These are phyloP conservation scores for Arctocebus calabarensis DNA, from an alignment of 2,797 vertebrate genomes.

Conservation along the genomic window DNA sequence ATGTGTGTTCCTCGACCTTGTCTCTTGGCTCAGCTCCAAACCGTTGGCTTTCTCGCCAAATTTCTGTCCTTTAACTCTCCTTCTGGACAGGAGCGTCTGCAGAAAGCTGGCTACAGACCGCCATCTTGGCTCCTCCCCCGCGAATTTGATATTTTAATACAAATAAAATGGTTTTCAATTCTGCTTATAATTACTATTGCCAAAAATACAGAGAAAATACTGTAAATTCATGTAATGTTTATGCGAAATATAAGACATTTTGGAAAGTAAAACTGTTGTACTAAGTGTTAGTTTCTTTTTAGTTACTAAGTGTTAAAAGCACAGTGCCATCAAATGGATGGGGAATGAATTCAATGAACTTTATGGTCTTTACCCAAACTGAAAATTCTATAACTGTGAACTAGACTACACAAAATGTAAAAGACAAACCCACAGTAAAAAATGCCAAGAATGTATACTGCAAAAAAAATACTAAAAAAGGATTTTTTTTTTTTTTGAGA, in stretches of 20 bases:
- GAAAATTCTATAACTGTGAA: slow-evolving; percentile 16
- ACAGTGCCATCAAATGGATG: not conserved
- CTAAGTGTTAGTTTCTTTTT: not conserved
- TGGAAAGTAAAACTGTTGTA: slow-evolving; percentile 9
- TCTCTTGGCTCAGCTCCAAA: too few relatives aligned
- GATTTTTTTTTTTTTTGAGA: too few relatives aligned
- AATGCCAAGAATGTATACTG: not conserved
- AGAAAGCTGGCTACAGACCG: too few relatives aligned
- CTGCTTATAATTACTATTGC: not conserved
- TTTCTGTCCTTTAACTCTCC: too few relatives aligned
- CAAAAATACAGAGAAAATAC: not conserved
- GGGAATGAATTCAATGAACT: slow-evolving; percentile 42
- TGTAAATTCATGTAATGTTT: not conserved
- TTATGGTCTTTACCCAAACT: slow-evolving; percentile 9
- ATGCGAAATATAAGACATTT: slow-evolving; percentile 47
- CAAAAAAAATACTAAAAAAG: slow-evolving; percentile 43
- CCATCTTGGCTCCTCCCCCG: too few relatives aligned
- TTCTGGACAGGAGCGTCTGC: too few relatives aligned
- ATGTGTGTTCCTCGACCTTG: too few relatives aligned
- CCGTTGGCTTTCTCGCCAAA: too few relatives aligned
- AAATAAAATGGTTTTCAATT: slow-evolving; percentile 32
- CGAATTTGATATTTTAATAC: not conserved
- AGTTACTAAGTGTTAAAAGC: slow-evolving; percentile 54
- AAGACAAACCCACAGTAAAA: slow-evolving; percentile 18
- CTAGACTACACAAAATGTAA: not conserved